Evolutionary conservation across 1,140 invertebrate genomes (phyloP).

Genomic region (Drosophila orosa): DNA sequence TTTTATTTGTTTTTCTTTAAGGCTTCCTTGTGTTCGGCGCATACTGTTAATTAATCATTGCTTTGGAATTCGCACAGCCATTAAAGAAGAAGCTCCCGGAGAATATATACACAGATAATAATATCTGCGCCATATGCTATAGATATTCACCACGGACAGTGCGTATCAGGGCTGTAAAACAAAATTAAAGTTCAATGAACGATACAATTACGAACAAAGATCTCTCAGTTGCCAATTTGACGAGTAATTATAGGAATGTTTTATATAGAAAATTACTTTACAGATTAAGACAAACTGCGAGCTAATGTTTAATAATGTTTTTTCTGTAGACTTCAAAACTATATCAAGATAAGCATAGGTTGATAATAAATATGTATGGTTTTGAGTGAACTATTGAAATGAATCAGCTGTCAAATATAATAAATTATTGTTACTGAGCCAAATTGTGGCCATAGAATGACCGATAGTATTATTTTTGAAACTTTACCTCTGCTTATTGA

Average conservation of each 20-base stretch:
- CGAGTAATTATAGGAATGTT: background rate
- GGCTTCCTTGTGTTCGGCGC: slow-evolving; percentile 36
- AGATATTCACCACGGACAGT: slow-evolving; percentile 35
- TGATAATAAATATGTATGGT: background rate
- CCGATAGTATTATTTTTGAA: background rate
- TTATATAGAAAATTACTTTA: background rate
- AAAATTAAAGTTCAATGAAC: slow-evolving; percentile 26
- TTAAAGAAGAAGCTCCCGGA: slow-evolving; percentile 60
- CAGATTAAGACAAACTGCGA: background rate
- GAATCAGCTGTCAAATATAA: slow-evolving; percentile 28
- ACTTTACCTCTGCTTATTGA: background rate
- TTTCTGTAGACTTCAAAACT: no score
- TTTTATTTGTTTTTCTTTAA: slow-evolving; percentile 52
- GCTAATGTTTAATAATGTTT: no score
- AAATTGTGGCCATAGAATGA: background rate
- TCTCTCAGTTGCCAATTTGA: slow-evolving; percentile 1
- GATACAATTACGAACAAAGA: slow-evolving; percentile 20
- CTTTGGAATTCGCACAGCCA: slow-evolving; percentile 71
- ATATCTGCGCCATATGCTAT: slow-evolving; percentile 69
- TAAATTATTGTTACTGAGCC: slow-evolving; percentile 6
- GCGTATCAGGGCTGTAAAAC: slow-evolving; percentile 36
- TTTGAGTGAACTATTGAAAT: slow-evolving; percentile 3
- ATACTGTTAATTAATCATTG: slow-evolving; percentile 78
- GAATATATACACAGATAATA: slow-evolving; percentile 59
- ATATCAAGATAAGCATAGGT: background rate